Percentiles rank a stretch among this genome's conserved stretches.
phyloP scores from a whole-genome alignment of 1,140 invertebrate species.

The Drosophila pandora region DNA sequence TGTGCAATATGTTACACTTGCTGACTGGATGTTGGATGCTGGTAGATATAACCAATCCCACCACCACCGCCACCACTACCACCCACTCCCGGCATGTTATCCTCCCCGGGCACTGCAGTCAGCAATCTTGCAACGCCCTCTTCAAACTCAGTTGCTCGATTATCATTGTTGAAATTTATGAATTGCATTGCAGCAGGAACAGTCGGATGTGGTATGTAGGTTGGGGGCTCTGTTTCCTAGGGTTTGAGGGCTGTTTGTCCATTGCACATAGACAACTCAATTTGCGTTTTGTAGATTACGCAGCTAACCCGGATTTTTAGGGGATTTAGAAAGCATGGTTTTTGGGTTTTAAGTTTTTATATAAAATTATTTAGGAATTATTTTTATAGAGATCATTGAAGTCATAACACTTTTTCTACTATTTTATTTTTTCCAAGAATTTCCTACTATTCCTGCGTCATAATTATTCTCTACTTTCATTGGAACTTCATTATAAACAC shows the following conservation, averaged over 20 bases:
- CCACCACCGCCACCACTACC: not conserved
- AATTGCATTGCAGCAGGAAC: conserved; percentile 45
- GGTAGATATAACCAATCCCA: conserved; percentile 12
- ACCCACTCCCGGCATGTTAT: not conserved
- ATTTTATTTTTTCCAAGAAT: too few relatives aligned
- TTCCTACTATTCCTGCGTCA: not conserved
- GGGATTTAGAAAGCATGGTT: not conserved
- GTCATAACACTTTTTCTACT: too few relatives aligned
- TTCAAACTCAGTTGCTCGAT: conserved; percentile 61
- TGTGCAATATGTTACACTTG: conserved; percentile 64
- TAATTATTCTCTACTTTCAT: conserved; percentile 28
- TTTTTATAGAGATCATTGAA: not conserved
- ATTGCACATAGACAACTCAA: conserved; percentile 53
- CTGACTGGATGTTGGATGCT: conserved; percentile 25
- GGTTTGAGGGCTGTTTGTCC: conserved; percentile 34
- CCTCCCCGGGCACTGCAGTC: conserved; percentile 31
- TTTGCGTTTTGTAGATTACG: conserved; percentile 43
- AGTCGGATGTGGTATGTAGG: not conserved
- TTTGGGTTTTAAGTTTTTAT: not conserved
- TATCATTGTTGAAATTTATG: conserved; percentile 78
- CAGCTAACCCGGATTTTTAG: not conserved
- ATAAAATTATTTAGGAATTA: not conserved
- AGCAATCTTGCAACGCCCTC: conserved; percentile 54
- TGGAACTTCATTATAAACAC: conserved; percentile 49
- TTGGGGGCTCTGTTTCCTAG: not conserved